Percentiles rank a stretch among this genome's conserved stretches.
phyloP scores from a whole-genome alignment of 2,113 vertebrate genomes.

The Heteronetta atricapilla region DNA sequence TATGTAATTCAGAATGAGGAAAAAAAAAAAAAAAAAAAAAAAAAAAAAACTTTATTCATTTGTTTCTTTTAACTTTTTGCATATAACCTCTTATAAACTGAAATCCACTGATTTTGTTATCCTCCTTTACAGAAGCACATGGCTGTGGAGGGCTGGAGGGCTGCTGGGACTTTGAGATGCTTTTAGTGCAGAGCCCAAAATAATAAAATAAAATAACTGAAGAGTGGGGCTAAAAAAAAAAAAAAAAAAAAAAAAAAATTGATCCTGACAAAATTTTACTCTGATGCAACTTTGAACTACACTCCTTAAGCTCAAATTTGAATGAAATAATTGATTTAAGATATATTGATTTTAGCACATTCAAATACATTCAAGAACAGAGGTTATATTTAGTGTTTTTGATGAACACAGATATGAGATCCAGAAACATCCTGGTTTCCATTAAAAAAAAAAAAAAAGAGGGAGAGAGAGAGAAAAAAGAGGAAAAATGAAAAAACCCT shows the following conservation, averaged over 20 bases:
- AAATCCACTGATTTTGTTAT: not conserved
- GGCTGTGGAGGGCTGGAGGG: not conserved
- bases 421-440: not conserved
- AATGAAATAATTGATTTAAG: not conserved
- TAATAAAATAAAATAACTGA: not conserved
- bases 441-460: not conserved
- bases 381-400: not conserved
- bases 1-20: not conserved
- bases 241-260: not conserved
- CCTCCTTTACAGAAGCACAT: not conserved
- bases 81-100: not conserved
- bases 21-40: not conserved
- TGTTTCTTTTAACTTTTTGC: slow-evolving; percentile 21
- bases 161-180: not conserved
- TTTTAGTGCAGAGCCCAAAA: not conserved
- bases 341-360: not conserved
- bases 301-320: not conserved
- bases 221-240: not conserved
- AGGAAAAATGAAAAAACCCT: not conserved
- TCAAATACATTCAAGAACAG: not conserved
- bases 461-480: too few relatives aligned
- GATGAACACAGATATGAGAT: not conserved
- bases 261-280: not conserved
- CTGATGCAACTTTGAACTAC: not conserved
- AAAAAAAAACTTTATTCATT: not conserved